phyloP scores from a whole-genome alignment of 2,113 vertebrate species.

The Puma concolor region DNA sequence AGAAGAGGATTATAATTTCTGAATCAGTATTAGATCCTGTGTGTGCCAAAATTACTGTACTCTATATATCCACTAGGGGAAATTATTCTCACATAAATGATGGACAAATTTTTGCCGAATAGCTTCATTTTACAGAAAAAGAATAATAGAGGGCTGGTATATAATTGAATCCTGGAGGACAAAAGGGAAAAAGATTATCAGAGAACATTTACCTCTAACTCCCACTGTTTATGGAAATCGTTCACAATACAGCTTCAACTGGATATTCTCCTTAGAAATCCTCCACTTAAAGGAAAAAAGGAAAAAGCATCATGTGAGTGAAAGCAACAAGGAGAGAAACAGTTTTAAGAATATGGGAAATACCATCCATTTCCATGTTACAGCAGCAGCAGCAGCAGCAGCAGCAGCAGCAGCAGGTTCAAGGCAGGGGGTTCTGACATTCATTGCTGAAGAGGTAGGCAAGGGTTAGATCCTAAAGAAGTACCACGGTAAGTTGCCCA shows the following conservation, averaged over 20 bases:
- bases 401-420: neutral
- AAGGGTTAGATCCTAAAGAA: neutral
- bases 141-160: neutral
- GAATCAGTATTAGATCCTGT: neutral
- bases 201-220: neutral
- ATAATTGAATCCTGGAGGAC: neutral
- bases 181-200: neutral
- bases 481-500: neutral
- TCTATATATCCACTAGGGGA: neutral
- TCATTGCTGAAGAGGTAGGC: neutral
- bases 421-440: neutral
- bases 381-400: neutral
- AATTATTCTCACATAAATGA: neutral
- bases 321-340: neutral
- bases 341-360: neutral
- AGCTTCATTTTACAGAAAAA: slow-evolving; percentile 20
- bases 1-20: slow-evolving; percentile 11
- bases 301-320: neutral
- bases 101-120: neutral
- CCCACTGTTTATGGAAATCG: neutral
- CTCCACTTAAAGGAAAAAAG: neutral
- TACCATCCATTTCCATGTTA: neutral
- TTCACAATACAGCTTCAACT: neutral
- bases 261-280: neutral
- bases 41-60: neutral